Base-by-base conservation (phyloP, 2,888 invertebrate species). In the Xanthorhoe spadicearia region DNA sequence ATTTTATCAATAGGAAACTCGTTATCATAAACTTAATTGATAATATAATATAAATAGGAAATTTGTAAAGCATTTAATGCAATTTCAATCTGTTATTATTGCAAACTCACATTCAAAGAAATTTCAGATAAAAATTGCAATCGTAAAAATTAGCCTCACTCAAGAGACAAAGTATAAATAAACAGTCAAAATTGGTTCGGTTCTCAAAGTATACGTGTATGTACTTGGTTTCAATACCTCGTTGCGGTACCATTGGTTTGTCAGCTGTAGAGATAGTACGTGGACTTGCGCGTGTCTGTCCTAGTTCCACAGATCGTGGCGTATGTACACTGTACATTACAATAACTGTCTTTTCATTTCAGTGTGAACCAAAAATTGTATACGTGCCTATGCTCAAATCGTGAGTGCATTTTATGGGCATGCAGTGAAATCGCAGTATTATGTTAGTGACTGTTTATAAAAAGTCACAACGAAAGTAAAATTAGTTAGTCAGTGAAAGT, bases 271-370 rank as follows among this genome's bases (percentile, higher is more conserved):
- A n/a, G n/a, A n/a, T n/a, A n/a, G 10, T 38, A 38, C 38, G 38
- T 9, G 38, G 1, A 38, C 32, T 53, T 32, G 46, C 15, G 15
- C 19, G 1, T 48, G 53, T 32, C 15, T 53, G 49, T n/a, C 53
- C 53, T 4, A 49, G 35, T 61, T 49, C 61, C 49, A 55, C 50
- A 51, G 38, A 53, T 48, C 52, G 32, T 43, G 49, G 10, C 61
- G 50, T 51, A 46, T 46, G 48, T 32, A 32, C n/a, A n/a, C n/a
- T n/a, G n/a, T n/a, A n/a, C n/a, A n/a, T n/a, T 61, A 54, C 43
- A 61, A 53, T 51, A 56, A 49, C 55, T 18, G 61, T 55, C 54
- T 49, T 61, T 62, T 56, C 61, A 51, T 55, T 56, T 55, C 23
- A 23, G 1, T 23, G 4, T 38, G 50, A 43, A 50, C 54, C 49